A percentile compares a stretch with the other conserved stretches of the same genome.
These are phyloP conservation scores for Lichenostomus cassidix DNA, from an alignment of 2,113 vertebrate species.

Conservation along the genomic window DNA sequence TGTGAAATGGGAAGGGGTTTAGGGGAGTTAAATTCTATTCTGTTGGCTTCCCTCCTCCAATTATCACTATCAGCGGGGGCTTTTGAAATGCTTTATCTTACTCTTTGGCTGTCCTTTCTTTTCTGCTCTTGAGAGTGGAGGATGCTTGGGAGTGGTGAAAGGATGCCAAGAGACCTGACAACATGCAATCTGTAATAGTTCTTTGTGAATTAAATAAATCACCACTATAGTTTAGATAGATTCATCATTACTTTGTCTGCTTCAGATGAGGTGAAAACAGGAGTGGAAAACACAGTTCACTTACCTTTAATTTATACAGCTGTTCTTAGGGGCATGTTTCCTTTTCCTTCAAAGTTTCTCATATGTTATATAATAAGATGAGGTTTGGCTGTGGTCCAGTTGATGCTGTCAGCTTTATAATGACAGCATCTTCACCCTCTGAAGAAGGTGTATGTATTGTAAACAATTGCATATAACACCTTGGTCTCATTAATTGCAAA, in stretches of 20 bases:
- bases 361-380: neutral
- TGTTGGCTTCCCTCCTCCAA: neutral
- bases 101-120: neutral
- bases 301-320: neutral
- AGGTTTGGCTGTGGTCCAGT: neutral
- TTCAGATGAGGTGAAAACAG: neutral
- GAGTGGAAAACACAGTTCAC: neutral
- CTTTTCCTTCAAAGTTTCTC: neutral
- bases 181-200: neutral
- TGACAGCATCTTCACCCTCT: neutral
- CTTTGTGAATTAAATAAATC: neutral
- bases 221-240: neutral
- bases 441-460: neutral
- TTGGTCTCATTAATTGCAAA: neutral
- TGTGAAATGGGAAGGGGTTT: neutral
- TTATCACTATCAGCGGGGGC: neutral
- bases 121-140: neutral
- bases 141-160: neutral
- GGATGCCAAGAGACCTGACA: neutral
- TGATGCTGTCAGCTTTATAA: neutral
- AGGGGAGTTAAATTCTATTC: neutral
- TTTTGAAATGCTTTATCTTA: neutral
- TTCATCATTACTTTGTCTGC: neutral
- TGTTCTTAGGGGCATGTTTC: neutral
- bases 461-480: constrained; percentile 1